Base-by-base conservation (phyloP, 2,797 vertebrate genomes). In the Manis javanica region DNA sequence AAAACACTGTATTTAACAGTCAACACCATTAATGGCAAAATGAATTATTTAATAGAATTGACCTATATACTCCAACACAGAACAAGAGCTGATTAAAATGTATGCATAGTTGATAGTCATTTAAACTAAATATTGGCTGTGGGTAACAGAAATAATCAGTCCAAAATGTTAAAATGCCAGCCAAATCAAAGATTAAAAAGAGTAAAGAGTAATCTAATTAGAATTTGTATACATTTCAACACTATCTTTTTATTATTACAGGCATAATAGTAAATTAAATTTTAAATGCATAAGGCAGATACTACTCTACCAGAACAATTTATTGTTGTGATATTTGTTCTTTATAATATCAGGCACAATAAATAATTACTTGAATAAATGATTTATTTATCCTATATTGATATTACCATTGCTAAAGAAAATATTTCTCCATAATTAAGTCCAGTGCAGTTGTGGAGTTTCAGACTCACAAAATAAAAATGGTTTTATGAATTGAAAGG, bases 11-110 rank as follows among this genome's bases (percentile, higher is more conserved):
- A 97, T 94, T 98, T 98, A 98, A 96, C 94, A 96, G 84, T 81
- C 87, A 97, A 82, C 31, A 72, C 82, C 78, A 96, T 2, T 96
- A 97, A 96, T 96, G 95, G 90, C 94, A 98, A 87, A 90, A 87
- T 97, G 92, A 97, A 97, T 98, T 97, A 97, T 98, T 97, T 97
- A 97, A 97, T 94, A 96, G 96, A 96, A 96, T 93, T 86, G 59
- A 96, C 95, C 93, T 94, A 24, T 88, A 93, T 88, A 93, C 42
- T 93, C 75, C 69, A 94, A 95, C 71, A 91, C 68, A 84, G 68
- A 79, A 81, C 49, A 85, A 85, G 79, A 92, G 46, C 51, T 92
- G 91, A 96, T 97, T 98, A 97, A 97, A 97, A 97, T 97, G 77
- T 93, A 96, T 90, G 63, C 78, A 93, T 57, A 95, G 55, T 88